Percentiles rank a stretch among this genome's conserved stretches.
Conservation (phyloP, 2,797 vertebrate species). For the Alectoris magna region DNA sequence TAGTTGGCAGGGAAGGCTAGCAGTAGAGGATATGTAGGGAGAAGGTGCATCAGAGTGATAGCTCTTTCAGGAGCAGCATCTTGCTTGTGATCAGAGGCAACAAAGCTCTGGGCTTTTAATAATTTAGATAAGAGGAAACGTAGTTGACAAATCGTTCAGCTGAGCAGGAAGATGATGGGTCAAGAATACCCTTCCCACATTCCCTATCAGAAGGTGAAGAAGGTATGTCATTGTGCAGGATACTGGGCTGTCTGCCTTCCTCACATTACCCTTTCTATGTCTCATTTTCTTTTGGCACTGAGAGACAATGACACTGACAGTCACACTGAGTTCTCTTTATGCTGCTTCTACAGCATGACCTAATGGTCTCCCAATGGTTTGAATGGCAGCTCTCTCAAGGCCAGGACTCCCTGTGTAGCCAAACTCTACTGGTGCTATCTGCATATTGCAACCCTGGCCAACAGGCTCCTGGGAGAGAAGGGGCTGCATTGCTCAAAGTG, state of each 20-base stretch:
- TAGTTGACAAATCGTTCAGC: neutral
- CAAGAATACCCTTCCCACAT: neutral
- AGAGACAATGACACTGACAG: neutral
- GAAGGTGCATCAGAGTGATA: neutral
- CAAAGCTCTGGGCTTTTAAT: neutral
- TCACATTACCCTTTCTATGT: fast-evolving
- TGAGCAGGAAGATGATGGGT: neutral
- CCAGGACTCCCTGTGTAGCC: neutral
- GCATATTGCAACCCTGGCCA: neutral
- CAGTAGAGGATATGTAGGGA: neutral
- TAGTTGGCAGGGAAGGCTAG: neutral
- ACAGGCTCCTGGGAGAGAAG: neutral
- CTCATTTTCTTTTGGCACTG: neutral
- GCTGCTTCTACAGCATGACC: neutral
- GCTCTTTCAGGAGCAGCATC: neutral
- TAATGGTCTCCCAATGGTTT: neutral
- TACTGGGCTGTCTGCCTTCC: neutral
- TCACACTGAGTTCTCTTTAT: neutral
- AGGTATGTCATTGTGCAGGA: neutral
- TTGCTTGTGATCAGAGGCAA: neutral
- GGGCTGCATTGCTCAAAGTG: fast-evolving
- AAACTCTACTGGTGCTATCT: fast-evolving
- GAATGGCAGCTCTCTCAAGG: neutral
- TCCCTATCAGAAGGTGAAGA: neutral
- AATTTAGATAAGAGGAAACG: fast-evolving